A percentile compares a stretch with the other conserved stretches of the same genome.
Conservation (phyloP, 2,888 invertebrate species). For the Criorhina ranunculi region DNA sequence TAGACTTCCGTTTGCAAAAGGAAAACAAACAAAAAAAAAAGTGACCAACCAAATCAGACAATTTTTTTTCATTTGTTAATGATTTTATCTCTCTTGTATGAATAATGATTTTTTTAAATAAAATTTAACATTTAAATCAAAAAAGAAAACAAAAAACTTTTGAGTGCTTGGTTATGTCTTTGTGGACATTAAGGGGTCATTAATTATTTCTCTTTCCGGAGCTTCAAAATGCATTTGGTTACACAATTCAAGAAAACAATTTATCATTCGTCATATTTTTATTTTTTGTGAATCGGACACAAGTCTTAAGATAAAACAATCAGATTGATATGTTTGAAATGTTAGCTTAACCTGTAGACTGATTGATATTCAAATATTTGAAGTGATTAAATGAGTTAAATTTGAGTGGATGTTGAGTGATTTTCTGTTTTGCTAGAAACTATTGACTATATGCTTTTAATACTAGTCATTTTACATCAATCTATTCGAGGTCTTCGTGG, state of each 20-base stretch:
- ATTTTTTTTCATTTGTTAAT: constrained; percentile 1
- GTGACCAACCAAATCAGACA: no score
- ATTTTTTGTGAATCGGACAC: background rate
- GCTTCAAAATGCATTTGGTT: background rate
- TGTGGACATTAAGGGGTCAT: constrained; percentile 21
- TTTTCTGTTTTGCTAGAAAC: no score
- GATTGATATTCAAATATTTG: no score
- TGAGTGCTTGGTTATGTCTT: background rate
- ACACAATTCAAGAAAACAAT: background rate
- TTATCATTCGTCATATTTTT: background rate
- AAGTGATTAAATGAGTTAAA: no score
- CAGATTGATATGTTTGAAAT: no score
- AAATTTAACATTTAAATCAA: constrained; percentile 16
- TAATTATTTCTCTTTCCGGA: constrained; percentile 4
- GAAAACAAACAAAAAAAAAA: background rate
- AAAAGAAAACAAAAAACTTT: background rate
- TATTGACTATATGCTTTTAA: no score
- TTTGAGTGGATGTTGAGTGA: no score
- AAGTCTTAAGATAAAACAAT: background rate
- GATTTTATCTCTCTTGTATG: background rate
- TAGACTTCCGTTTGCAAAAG: background rate
- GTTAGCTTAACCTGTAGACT: no score
- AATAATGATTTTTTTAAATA: constrained; percentile 39
- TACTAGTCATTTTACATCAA: no score
- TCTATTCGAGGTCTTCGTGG: no score